A percentile compares a stretch with the other conserved stretches of the same genome.
These are phyloP conservation scores for Clistopyga incitator DNA, from an alignment of 2,888 invertebrate genomes.

Conservation along the genomic window DNA sequence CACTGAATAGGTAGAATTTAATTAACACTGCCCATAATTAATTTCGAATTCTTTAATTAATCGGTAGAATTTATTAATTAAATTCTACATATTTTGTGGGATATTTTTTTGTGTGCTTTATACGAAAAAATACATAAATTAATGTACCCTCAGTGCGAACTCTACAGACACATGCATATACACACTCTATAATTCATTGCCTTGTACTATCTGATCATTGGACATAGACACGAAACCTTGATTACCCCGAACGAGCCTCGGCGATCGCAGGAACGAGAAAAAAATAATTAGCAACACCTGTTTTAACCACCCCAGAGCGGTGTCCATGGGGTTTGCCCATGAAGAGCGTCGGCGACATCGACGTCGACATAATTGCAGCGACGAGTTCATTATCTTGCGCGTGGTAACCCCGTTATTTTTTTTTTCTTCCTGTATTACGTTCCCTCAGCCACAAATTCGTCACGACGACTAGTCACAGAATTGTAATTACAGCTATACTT, in stretches of 20 bases:
- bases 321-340: background rate
- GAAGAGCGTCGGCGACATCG: slow-evolving; percentile 28
- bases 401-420: slow-evolving; percentile 42
- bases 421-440: slow-evolving; percentile 26
- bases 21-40: background rate
- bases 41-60: background rate
- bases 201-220: slow-evolving; percentile 30
- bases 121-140: too few species aligned
- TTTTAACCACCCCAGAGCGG: slow-evolving; percentile 34
- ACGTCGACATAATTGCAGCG: slow-evolving; percentile 65
- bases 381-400: slow-evolving; percentile 70
- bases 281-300: slow-evolving; percentile 70
- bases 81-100: too few species aligned
- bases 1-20: background rate
- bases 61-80: too few species aligned
- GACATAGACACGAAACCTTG: slow-evolving; percentile 31
- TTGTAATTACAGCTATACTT: slow-evolving; percentile 63
- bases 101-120: background rate
- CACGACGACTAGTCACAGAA: slow-evolving; percentile 68
- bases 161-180: background rate
- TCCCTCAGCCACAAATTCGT: slow-evolving; percentile 61
- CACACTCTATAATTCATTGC: slow-evolving; percentile 28
- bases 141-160: slow-evolving; percentile 49
- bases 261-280: slow-evolving; percentile 29
- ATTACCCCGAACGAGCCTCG: slow-evolving; percentile 26